phyloP scores from a whole-genome alignment of 2,113 vertebrate species.

The Lophius piscatorius region DNA sequence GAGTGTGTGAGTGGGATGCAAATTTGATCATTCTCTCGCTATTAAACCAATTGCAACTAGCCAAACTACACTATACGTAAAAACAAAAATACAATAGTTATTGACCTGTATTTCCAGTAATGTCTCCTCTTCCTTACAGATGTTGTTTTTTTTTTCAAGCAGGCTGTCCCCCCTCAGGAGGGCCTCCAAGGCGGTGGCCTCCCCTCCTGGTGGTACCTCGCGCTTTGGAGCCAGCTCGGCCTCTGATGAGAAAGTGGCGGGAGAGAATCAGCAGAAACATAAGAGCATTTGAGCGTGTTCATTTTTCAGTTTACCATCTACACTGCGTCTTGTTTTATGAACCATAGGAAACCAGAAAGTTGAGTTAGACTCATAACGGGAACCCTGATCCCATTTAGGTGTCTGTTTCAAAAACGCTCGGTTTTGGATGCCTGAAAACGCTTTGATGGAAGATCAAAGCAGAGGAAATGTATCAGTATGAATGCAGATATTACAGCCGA shows the following conservation, averaged over 20 bases:
- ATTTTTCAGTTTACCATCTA: too few relatives aligned
- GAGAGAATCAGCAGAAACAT: not conserved
- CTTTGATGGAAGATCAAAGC: too few relatives aligned
- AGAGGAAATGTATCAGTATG: not conserved
- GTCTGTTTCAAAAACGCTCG: not conserved
- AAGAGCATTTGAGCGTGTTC: not conserved
- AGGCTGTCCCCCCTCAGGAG: slow-evolving; percentile 78
- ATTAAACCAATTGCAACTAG: too few relatives aligned
- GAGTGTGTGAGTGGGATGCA: too few relatives aligned
- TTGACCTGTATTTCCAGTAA: slow-evolving; percentile 95
- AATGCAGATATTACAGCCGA: too few relatives aligned
- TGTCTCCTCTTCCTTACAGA: slow-evolving; percentile 91
- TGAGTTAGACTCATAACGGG: too few relatives aligned
- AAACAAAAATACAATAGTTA: not conserved
- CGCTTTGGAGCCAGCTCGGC: slow-evolving; percentile 78
- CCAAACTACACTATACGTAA: not conserved
- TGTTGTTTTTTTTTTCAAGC: slow-evolving; percentile 88
- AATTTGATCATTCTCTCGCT: too few relatives aligned
- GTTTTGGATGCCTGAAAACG: too few relatives aligned
- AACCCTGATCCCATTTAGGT: too few relatives aligned
- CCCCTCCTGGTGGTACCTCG: slow-evolving; percentile 80
- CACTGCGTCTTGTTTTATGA: too few relatives aligned
- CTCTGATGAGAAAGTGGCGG: slow-evolving; percentile 53
- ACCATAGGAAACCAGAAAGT: too few relatives aligned
- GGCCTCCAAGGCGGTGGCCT: slow-evolving; percentile 93